These are phyloP conservation scores for Pediacus dermestoides DNA, from an alignment of 2,888 invertebrate species.

Conservation along the genomic window DNA sequence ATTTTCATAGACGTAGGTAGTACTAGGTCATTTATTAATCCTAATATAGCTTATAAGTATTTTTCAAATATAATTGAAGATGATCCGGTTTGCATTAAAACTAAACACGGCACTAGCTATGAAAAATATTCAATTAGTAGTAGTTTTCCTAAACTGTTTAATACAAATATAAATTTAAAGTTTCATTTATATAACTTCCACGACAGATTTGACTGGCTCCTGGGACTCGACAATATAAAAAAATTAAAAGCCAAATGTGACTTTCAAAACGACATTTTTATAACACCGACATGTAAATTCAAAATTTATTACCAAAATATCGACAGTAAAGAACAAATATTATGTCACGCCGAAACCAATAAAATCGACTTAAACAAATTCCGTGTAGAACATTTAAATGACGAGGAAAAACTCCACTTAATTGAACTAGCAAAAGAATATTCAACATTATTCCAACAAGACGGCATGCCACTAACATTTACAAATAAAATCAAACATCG, in stretches of 20 bases:
- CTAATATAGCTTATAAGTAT: constrained; percentile 9
- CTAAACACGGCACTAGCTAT: neutral
- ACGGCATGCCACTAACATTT: constrained; percentile 25
- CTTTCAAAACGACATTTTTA: no score
- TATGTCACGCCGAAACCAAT: no score
- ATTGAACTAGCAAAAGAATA: constrained; percentile 22
- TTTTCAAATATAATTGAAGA: constrained; percentile 2
- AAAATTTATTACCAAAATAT: no score
- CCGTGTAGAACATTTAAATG: constrained; percentile 23
- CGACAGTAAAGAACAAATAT: no score
- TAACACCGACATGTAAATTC: no score
- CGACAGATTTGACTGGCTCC: no score
- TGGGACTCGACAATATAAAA: no score
- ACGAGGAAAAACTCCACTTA: constrained; percentile 25
- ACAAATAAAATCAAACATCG: constrained; percentile 31
- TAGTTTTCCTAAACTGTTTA: no score
- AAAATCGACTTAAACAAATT: neutral
- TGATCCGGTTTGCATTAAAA: constrained; percentile 5
- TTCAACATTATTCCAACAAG: constrained; percentile 26
- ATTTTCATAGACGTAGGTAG: constrained; percentile 17
- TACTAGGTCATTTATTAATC: constrained; percentile 21
- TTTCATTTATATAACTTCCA: no score
- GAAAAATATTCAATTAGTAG: neutral
- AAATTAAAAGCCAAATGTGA: no score
- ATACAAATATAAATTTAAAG: no score